A percentile compares a stretch with the other conserved stretches of the same genome.
phyloP scores from a whole-genome alignment of 1,140 invertebrate genomes.

The Aphidius gifuensis region DNA sequence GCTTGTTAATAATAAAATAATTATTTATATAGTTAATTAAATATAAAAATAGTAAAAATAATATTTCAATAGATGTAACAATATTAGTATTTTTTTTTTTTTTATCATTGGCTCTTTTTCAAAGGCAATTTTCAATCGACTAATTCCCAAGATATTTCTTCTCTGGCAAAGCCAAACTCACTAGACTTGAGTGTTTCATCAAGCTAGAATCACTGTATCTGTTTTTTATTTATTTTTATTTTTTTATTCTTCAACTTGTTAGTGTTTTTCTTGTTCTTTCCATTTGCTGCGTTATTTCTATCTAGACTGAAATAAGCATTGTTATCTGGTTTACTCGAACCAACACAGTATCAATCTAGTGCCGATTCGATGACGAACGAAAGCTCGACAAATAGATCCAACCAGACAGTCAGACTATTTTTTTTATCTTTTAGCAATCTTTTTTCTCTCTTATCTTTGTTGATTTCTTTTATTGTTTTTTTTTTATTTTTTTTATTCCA shows the following conservation, averaged over 20 bases:
- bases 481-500: conserved; percentile 28
- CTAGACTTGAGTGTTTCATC: not conserved
- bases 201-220: not conserved
- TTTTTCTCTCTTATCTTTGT: not conserved
- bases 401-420: conserved; percentile 18
- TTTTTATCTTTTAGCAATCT: too few relatives aligned
- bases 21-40: too few relatives aligned
- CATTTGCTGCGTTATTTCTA: conserved; percentile 26
- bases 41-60: too few relatives aligned
- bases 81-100: too few relatives aligned
- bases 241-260: conserved; percentile 4
- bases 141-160: conserved; percentile 25
- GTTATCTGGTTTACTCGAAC: conserved; percentile 42
- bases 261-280: conserved; percentile 16
- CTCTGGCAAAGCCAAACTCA: conserved; percentile 5
- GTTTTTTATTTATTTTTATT: not conserved
- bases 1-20: too few relatives aligned
- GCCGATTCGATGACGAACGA: conserved; percentile 33
- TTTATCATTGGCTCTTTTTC: too few relatives aligned
- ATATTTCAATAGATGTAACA: too few relatives aligned
- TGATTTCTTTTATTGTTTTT: conserved; percentile 26
- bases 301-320: conserved; percentile 33
- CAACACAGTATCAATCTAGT: conserved; percentile 37
- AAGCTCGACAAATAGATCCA: conserved; percentile 41
- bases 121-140: conserved; percentile 16